Evolutionary conservation across 2,797 vertebrate genomes (phyloP), one percentile per base, ranked within the genome.

Genomic region (Poeciliopsis turneri): DNA sequence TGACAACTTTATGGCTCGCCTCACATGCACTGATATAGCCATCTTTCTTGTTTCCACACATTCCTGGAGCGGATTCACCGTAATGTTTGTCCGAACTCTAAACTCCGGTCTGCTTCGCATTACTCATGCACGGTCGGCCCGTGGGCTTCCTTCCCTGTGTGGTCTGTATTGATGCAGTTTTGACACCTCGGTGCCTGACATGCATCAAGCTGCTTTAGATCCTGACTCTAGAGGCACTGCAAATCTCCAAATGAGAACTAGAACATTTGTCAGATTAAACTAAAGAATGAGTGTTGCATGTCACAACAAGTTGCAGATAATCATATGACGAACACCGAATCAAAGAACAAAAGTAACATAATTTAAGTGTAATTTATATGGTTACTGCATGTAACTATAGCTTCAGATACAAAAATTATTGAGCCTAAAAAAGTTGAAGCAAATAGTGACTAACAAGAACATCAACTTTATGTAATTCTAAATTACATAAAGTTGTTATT

Each of bases 91-190:
- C 71, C 59, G 72, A 78, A 68, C 79, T 84, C 64, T 43, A 80
- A 80, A 61, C 78, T 79, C 46, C 41, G 43, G 77, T 78, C 86
- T 80, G 80, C 80, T 87, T 84, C 53, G 71, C 78, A 89, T 92
- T 89, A 84, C 80, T 69, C 80, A n/a, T 81, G 86, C 84, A 71
- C 46, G 81, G 77, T 73, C 69, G 78, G 83, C 74, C 81, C 69
- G 79, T 74, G 79, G 79, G 76, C 69, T 80, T 73, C 78, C 80
- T 80, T 77, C 82, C 78, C 77, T 87, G 82, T 90, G 85, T 87
- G 80, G 86, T 88, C 85, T 88, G 84, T 33, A 49, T 91, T 87
- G 82, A 86, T 43, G 76, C 79, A 45, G 69, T 2, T 79, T 82
- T 77, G 74, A 81, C 28, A 28, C 83, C 79, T 81, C 33, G 10